phyloP scores from a whole-genome alignment of 1,140 invertebrate species.

The Ceratitis capitata region DNA sequence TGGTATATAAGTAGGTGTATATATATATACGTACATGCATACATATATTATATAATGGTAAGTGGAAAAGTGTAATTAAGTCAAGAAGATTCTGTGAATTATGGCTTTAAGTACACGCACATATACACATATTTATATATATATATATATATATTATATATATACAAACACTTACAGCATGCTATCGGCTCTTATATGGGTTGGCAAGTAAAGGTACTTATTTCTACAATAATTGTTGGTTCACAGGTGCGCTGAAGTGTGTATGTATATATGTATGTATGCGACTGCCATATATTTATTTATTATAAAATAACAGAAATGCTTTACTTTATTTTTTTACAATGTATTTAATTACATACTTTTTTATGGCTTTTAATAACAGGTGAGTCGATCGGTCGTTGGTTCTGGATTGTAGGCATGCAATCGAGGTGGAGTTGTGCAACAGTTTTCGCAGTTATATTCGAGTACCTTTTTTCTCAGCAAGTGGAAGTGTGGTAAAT shows the following conservation, averaged over 20 bases:
- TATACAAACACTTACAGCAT: too few relatives aligned
- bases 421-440: not conserved
- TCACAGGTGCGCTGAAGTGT: not conserved
- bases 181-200: too few relatives aligned
- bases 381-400: not conserved
- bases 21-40: too few relatives aligned
- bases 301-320: constrained; percentile 20
- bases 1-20: too few relatives aligned
- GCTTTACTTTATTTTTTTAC: not conserved
- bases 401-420: too few relatives aligned
- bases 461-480: not conserved
- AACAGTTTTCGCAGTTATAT: constrained; percentile 5
- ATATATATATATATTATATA: not conserved
- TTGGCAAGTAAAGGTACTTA: not conserved
- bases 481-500: too few relatives aligned
- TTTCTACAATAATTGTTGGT: not conserved
- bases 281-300: not conserved
- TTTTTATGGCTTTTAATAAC: constrained; percentile 16
- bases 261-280: not conserved
- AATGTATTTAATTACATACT: not conserved
- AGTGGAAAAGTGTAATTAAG: not conserved
- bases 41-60: too few relatives aligned
- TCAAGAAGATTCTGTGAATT: constrained; percentile 31
- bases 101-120: not conserved
- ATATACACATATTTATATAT: not conserved